These are phyloP conservation scores for Athetis lepigone DNA, from an alignment of 2,888 invertebrate species.

Conservation along the genomic window DNA sequence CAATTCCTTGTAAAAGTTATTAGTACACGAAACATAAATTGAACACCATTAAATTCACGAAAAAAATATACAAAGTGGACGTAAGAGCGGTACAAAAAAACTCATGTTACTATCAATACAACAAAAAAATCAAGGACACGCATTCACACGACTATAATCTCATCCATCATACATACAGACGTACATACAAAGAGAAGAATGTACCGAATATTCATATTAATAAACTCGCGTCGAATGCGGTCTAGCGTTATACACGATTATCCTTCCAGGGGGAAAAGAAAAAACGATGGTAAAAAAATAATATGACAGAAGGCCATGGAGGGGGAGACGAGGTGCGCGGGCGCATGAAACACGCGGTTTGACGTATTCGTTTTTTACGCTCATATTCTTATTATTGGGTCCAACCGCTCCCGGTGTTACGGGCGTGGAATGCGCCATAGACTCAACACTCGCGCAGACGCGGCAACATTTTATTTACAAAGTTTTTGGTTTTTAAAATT, in stretches of 20 bases:
- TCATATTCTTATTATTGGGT: slow-evolving; percentile 89
- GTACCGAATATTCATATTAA: slow-evolving; percentile 79
- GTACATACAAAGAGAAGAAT: slow-evolving; percentile 66
- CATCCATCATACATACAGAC: slow-evolving; percentile 64
- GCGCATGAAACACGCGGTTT: slow-evolving; percentile 84
- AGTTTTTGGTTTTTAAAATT: neutral
- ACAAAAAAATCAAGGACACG: slow-evolving; percentile 57
- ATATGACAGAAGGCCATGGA: slow-evolving; percentile 77
- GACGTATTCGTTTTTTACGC: slow-evolving; percentile 88
- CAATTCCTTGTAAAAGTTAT: slow-evolving; percentile 47
- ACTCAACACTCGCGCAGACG: slow-evolving; percentile 75
- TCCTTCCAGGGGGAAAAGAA: slow-evolving; percentile 77
- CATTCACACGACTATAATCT: slow-evolving; percentile 58
- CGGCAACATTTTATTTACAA: slow-evolving; percentile 67
- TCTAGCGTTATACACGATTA: slow-evolving; percentile 88
- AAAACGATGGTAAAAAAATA: slow-evolving; percentile 70
- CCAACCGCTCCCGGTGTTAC: slow-evolving; percentile 90
- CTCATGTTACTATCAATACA: slow-evolving; percentile 62
- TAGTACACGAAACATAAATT: slow-evolving; percentile 43
- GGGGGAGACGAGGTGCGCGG: slow-evolving; percentile 74
- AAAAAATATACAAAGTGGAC: slow-evolving; percentile 55
- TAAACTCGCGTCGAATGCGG: slow-evolving; percentile 78
- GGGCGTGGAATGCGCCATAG: slow-evolving; percentile 88
- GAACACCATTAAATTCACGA: slow-evolving; percentile 52
- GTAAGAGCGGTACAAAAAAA: slow-evolving; percentile 58